Conservation (phyloP, 1,140 invertebrate genomes). For the Bombus waltoni region DNA sequence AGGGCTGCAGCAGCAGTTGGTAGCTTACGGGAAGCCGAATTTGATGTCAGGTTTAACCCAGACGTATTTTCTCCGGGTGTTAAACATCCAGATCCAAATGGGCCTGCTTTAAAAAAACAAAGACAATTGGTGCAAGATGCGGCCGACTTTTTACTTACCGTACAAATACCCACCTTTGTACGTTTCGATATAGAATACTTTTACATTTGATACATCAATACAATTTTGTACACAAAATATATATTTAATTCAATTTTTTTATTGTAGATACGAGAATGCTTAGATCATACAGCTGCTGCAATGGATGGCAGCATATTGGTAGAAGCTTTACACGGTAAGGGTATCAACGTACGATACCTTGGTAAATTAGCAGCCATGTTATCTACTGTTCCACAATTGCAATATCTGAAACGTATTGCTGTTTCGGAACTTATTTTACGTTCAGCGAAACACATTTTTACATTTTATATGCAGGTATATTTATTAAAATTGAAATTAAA, state of each 20-base stretch:
- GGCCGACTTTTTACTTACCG: conserved; percentile 95
- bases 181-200: conserved; percentile 76
- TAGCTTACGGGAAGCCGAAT: conserved; percentile 96
- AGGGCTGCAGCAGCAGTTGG: conserved; percentile 95
- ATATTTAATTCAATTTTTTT: conserved; percentile 4
- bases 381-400: conserved; percentile 89
- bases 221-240: neutral
- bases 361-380: conserved; percentile 93
- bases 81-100: conserved; percentile 88
- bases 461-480: conserved; percentile 92
- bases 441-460: conserved; percentile 96
- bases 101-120: conserved; percentile 90
- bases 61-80: conserved; percentile 98
- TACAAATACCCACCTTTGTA: conserved; percentile 97
- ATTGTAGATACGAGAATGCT: conserved; percentile 92
- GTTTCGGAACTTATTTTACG: conserved; percentile 93
- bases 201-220: neutral
- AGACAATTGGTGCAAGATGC: conserved; percentile 96
- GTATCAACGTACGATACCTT: conserved; percentile 98
- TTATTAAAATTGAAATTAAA: conserved; percentile 24
- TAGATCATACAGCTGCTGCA: conserved; percentile 95
- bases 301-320: conserved; percentile 98
- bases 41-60: conserved; percentile 98
- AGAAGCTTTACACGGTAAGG: conserved; percentile 95
- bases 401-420: conserved; percentile 94